Evolutionary conservation across 2,888 invertebrate species (phyloP), one percentile per base, ranked within the genome.

Genomic region (Stenotaenia linearis): DNA sequence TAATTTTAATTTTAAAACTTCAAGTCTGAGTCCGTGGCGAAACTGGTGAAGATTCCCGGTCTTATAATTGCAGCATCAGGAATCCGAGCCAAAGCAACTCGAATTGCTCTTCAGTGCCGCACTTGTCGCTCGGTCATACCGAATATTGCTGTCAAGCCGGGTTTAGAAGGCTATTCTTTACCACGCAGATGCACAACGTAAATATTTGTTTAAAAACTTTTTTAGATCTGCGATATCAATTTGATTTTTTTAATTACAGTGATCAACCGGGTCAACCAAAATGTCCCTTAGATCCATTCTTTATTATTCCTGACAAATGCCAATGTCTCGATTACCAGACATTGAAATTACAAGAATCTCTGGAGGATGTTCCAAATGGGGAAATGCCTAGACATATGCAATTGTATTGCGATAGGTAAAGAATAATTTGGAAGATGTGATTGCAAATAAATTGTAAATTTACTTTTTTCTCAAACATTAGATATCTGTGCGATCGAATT

Each of bases 311-410:
- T 18, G 98, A 99, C 86, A 97, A 97, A 87, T 98, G 98, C 87
- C 90, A 91, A 83, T 99, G 98, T 86, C 95, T 98, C 28, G 98
- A 99, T 88, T 99, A 96, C 85, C 99, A 99, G 91, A 92, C 94
- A 0, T 86, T 99, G n/a, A 99, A 98, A 86, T 87, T 98, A 12
- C 98, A 99, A 90, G 99, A 99, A 87, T 88, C 95, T 23, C 97
- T 97, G 0, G 98, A 99, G 86, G 91, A 91, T 82, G 92, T 96
- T 80, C 97, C 97, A 0, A 97, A 98, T 85, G 98, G 99, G 75
- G 99, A 99, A 88, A 94, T 99, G 90, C 98, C 99, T 0, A 90
- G 99, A 0, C 98, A 99, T 86, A 88, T 99, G 84, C 94, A 95
- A 82, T 89, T 99, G 6, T 99, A 95, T 86, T 94, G 94, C 84